These are phyloP conservation scores for Pantherophis alleghaniensis DNA, from an alignment of 2,797 vertebrate genomes.

Conservation along the genomic window DNA sequence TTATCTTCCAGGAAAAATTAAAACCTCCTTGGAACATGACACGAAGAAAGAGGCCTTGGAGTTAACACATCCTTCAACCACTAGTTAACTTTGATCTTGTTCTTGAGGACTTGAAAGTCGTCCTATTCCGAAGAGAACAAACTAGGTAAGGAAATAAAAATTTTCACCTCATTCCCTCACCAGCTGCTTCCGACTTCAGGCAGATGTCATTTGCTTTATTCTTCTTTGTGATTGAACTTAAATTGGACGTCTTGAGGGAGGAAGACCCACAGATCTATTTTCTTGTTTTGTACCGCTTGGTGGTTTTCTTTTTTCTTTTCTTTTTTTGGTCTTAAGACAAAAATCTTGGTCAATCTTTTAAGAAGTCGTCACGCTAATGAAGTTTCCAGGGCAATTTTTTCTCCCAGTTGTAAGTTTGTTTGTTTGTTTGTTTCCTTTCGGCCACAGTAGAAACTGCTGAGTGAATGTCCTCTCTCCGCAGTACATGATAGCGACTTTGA, in stretches of 20 bases:
- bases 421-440: neutral
- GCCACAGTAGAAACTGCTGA: neutral
- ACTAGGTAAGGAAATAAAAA: constrained; percentile 14
- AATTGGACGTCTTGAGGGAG: constrained; percentile 54
- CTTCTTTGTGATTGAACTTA: constrained; percentile 59
- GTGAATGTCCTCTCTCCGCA: neutral
- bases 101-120: constrained; percentile 7
- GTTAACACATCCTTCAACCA: neutral
- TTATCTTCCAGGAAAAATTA: neutral
- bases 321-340: neutral
- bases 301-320: constrained; percentile 20
- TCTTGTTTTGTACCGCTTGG: constrained; percentile 25
- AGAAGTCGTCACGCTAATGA: neutral
- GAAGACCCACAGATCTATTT: constrained; percentile 42
- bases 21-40: neutral
- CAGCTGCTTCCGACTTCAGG: constrained; percentile 32
- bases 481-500: neutral
- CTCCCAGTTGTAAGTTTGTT: neutral
- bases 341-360: constrained; percentile 1
- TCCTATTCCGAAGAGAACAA: constrained; percentile 31
- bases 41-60: neutral
- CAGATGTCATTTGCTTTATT: constrained; percentile 47
- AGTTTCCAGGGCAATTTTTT: neutral
- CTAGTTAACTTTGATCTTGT: neutral
- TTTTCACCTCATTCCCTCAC: constrained; percentile 32